phyloP scores from a whole-genome alignment of 2,113 vertebrate genomes.

The Laticauda laticaudata region DNA sequence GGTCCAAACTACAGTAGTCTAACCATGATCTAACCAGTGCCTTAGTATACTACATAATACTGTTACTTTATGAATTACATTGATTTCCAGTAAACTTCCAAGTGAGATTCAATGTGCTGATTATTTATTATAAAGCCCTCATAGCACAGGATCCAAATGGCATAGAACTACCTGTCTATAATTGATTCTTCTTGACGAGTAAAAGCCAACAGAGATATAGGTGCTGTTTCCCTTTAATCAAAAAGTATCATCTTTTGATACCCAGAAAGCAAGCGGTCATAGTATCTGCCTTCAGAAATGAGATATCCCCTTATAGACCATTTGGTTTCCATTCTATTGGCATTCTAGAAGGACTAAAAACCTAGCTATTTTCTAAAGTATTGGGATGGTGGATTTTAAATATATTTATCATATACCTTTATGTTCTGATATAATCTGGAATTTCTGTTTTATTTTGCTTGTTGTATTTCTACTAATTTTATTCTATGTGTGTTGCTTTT shows the following conservation, averaged over 20 bases:
- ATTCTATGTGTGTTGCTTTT: not conserved
- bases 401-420: not conserved
- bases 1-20: too few relatives aligned
- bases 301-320: not conserved
- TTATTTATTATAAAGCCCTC: not conserved
- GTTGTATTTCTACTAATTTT: not conserved
- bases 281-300: not conserved
- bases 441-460: not conserved
- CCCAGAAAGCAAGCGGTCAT: not conserved
- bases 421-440: not conserved
- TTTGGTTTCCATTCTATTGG: not conserved
- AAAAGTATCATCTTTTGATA: not conserved
- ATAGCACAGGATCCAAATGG: too few relatives aligned
- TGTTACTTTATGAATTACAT: not conserved
- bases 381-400: not conserved
- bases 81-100: not conserved
- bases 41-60: not conserved
- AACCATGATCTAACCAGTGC: not conserved
- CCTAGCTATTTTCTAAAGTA: not conserved
- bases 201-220: not conserved
- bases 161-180: not conserved
- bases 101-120: not conserved
- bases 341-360: not conserved
- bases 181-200: not conserved
- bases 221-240: not conserved